These are phyloP conservation scores for Odontesthes bonariensis DNA, from an alignment of 2,113 vertebrate genomes.

Conservation along the genomic window DNA sequence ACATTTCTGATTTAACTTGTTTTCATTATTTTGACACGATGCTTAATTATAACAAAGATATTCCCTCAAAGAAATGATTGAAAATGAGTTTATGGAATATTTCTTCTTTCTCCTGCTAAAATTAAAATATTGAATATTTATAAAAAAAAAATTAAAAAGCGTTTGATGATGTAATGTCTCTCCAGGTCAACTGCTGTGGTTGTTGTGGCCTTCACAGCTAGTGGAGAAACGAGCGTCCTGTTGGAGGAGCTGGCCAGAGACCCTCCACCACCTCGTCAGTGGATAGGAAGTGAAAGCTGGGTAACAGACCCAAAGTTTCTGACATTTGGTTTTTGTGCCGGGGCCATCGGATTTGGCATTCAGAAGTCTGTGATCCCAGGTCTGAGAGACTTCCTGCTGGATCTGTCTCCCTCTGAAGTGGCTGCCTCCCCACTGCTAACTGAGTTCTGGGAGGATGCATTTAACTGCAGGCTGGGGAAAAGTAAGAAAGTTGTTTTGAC, in stretches of 20 bases:
- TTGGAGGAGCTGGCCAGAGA: constrained; percentile 62
- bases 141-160: constrained; percentile 12
- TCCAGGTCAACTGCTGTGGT: constrained; percentile 73
- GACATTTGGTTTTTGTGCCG: constrained; percentile 51
- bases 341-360: constrained; percentile 73
- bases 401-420: constrained; percentile 51
- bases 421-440: constrained; percentile 37
- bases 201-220: constrained; percentile 70
- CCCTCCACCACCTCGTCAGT: constrained; percentile 70
- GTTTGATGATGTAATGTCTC: not conserved
- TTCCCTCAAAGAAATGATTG: too few relatives aligned
- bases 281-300: constrained; percentile 81
- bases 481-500: not conserved
- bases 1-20: too few relatives aligned
- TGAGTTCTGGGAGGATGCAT: constrained; percentile 77
- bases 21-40: too few relatives aligned
- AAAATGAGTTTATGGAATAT: too few relatives aligned
- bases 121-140: too few relatives aligned
- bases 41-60: too few relatives aligned
- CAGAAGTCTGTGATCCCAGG: constrained; percentile 73
- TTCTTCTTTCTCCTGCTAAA: too few relatives aligned
- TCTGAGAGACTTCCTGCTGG: constrained; percentile 75
- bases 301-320: constrained; percentile 64
- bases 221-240: constrained; percentile 68
- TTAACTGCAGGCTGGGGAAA: constrained; percentile 64